These are phyloP conservation scores for Eupithecia insigniata DNA, from an alignment of 2,888 invertebrate species.

Conservation along the genomic window DNA sequence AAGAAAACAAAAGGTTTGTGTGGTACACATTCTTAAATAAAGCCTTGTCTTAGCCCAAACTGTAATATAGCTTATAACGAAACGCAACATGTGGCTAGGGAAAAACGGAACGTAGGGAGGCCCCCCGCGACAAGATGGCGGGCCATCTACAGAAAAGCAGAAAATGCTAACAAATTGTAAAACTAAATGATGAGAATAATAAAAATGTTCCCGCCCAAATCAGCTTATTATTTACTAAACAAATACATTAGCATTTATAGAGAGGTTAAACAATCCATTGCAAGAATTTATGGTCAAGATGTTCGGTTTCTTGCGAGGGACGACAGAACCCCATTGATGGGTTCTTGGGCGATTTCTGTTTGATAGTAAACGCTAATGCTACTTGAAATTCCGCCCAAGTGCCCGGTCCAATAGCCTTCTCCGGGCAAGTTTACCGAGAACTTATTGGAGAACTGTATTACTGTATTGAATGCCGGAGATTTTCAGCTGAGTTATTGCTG, in stretches of 20 bases:
- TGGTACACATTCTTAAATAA: background rate
- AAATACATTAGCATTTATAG: too few relatives aligned
- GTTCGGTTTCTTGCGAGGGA: background rate
- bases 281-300: background rate
- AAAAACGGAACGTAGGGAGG: too few relatives aligned
- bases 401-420: conserved; percentile 26
- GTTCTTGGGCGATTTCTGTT: conserved; percentile 39
- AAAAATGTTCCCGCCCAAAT: too few relatives aligned
- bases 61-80: too few relatives aligned
- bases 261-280: background rate
- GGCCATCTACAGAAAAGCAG: too few relatives aligned
- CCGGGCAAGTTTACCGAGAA: conserved; percentile 31
- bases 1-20: background rate
- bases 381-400: conserved; percentile 41
- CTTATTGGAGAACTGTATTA: conserved; percentile 33
- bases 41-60: background rate
- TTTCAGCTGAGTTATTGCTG: conserved; percentile 24
- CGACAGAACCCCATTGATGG: conserved; percentile 30
- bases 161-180: too few relatives aligned
- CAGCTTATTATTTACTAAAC: too few relatives aligned
- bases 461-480: conserved; percentile 28
- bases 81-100: too few relatives aligned
- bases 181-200: too few relatives aligned
- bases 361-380: conserved; percentile 43
- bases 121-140: too few relatives aligned